Conservation (phyloP, 2,888 invertebrate genomes). For the Aporophyla nigra region DNA sequence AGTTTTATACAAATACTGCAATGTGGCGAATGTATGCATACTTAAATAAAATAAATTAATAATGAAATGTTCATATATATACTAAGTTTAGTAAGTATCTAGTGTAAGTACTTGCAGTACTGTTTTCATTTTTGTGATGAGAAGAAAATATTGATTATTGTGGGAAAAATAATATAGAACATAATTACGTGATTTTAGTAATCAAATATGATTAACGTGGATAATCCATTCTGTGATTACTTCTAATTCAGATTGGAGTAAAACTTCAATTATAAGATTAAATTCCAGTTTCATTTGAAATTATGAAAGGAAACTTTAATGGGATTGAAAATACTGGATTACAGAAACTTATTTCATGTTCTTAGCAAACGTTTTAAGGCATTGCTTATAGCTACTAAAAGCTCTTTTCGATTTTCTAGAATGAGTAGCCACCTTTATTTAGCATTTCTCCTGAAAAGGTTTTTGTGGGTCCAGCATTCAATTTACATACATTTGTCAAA, state of each 20-base stretch:
- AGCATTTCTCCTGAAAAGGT: neutral
- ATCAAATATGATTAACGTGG: conserved; percentile 12
- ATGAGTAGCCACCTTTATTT: no score
- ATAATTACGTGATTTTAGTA: conserved; percentile 5
- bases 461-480: neutral
- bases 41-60: no score
- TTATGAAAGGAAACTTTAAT: conserved; percentile 5
- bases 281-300: conserved; percentile 25
- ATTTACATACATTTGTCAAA: neutral
- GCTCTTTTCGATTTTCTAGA: neutral
- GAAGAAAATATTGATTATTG: neutral
- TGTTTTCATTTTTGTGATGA: no score
- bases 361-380: neutral
- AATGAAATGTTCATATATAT: no score
- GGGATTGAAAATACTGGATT: conserved; percentile 6
- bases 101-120: no score
- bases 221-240: conserved; percentile 30
- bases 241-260: conserved; percentile 10
- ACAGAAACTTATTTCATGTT: neutral
- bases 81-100: no score
- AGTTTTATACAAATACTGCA: no score
- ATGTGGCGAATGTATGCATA: no score
- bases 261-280: conserved; percentile 38
- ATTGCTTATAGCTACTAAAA: no score
- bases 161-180: neutral